Evolutionary conservation across 2,888 invertebrate species (phyloP).

Genomic region (Apamea anceps): DNA sequence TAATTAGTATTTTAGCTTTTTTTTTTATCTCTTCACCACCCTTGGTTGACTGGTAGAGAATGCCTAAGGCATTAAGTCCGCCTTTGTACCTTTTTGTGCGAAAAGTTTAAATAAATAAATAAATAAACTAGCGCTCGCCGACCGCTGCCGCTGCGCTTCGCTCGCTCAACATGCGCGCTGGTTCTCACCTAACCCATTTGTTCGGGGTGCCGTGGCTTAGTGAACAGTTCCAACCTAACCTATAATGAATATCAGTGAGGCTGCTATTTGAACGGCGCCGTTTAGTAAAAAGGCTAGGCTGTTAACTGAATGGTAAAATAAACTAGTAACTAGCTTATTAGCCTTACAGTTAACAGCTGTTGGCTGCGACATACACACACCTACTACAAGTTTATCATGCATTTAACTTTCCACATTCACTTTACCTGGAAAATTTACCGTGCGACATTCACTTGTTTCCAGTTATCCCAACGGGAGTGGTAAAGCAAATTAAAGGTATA

Average conservation of each 20-base stretch:
- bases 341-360: neutral
- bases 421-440: neutral
- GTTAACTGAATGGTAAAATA: neutral
- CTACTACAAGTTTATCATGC: neutral
- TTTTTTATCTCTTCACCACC: no score
- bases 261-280: accelerated
- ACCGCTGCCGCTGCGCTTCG: no score
- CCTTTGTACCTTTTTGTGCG: no score
- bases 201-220: neutral
- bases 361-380: neutral
- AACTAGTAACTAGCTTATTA: neutral
- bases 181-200: neutral
- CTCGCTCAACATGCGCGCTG: neutral
- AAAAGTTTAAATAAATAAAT: no score
- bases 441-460: no score
- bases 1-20: neutral
- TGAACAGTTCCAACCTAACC: neutral
- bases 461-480: neutral
- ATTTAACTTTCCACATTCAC: neutral
- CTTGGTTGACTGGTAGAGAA: no score
- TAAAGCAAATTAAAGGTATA: slow-evolving; percentile 3
- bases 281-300: neutral
- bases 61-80: no score
- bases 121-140: no score
- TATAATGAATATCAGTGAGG: neutral